These are phyloP conservation scores for Pyrocephalus nanus DNA, from an alignment of 2,797 vertebrate species.

Conservation along the genomic window DNA sequence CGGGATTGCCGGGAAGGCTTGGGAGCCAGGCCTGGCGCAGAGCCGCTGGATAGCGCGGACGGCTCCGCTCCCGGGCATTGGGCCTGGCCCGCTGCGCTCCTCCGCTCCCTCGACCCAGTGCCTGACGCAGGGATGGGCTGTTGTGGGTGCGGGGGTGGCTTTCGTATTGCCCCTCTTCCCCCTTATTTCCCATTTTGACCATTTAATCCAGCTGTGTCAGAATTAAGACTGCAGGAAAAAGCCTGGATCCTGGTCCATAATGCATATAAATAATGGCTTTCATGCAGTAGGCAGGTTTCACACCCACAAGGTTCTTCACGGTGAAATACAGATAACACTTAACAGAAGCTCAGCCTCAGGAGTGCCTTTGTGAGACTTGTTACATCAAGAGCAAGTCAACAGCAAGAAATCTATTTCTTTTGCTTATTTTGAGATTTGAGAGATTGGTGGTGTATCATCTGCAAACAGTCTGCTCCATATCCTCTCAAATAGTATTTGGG, in stretches of 20 bases:
- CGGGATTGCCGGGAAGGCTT: not conserved
- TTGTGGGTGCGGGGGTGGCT: accelerated
- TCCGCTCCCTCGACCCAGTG: not conserved
- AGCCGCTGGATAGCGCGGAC: not conserved
- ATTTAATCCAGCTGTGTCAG: not conserved
- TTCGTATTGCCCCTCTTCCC: accelerated
- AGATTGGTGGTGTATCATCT: not conserved
- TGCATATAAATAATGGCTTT: not conserved
- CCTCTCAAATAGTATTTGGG: not conserved
- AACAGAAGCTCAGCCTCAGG: not conserved
- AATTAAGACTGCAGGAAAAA: not conserved
- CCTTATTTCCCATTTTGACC: not conserved
- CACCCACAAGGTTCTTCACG: not conserved
- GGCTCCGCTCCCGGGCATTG: not conserved
- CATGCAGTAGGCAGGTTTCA: not conserved
- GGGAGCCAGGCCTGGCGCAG: not conserved
- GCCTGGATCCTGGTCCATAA: not conserved
- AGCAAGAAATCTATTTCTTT: not conserved
- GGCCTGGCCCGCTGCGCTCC: not conserved
- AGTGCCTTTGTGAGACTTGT: not conserved
- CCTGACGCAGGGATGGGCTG: not conserved
- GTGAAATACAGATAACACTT: accelerated
- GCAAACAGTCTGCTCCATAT: accelerated
- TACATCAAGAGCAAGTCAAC: not conserved
- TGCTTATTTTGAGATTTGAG: not conserved